A percentile compares a stretch with the other conserved stretches of the same genome.
Conservation (phyloP, 2,113 vertebrate genomes). For the Corythaeola cristata region DNA sequence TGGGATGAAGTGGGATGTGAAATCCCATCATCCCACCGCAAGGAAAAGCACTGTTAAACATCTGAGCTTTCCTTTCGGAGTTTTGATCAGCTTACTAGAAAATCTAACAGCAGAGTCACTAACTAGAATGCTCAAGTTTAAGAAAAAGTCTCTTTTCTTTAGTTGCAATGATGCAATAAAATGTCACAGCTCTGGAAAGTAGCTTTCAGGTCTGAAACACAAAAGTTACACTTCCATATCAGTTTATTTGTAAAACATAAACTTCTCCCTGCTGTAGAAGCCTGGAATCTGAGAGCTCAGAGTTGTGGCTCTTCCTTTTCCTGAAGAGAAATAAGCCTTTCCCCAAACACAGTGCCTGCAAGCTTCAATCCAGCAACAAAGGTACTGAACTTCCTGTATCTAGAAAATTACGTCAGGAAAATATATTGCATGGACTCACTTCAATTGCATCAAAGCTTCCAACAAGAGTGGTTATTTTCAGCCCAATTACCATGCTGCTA, state of each 20-base stretch:
- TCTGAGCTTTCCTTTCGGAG: neutral
- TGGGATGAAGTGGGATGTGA: neutral
- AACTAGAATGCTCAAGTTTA: neutral
- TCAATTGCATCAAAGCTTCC: neutral
- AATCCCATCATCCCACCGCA: neutral
- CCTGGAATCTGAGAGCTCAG: fast-evolving
- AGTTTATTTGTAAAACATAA: neutral
- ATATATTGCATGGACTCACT: neutral
- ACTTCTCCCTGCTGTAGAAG: neutral
- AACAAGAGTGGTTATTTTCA: neutral
- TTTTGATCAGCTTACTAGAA: neutral
- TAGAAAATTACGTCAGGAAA: neutral
- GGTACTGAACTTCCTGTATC: neutral
- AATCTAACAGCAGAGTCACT: neutral
- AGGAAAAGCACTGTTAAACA: neutral
- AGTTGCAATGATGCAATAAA: neutral
- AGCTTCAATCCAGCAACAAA: neutral
- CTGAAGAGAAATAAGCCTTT: neutral
- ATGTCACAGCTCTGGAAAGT: neutral
- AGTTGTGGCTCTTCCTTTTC: neutral
- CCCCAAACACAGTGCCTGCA: neutral
- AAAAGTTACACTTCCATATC: neutral
- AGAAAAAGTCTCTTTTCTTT: neutral
- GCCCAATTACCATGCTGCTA: neutral
- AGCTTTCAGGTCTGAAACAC: neutral